Evolutionary conservation across 1,140 invertebrate genomes (phyloP), one percentile per base, ranked within the genome.

Genomic region (Drosophila teissieri): DNA sequence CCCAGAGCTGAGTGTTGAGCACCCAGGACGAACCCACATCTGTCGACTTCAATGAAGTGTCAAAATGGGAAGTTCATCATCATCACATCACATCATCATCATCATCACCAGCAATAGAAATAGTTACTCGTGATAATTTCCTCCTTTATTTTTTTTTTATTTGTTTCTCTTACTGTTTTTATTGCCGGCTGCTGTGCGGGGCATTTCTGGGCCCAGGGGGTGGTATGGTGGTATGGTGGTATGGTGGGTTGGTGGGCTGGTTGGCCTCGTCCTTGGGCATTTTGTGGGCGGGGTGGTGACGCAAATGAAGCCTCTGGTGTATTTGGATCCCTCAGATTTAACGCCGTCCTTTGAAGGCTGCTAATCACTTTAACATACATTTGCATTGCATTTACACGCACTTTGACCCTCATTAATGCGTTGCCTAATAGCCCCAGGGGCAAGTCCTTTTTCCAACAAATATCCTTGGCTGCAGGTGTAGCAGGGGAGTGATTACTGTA

Each of bases 331-430:
- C 65, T 70, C 73, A 58, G 73, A 64, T 63, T 78, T 73, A 57
- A 64, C 70, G 40, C 60, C 27, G 64, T 53, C 49, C 84, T 89
- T 89, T 89, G 84, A 89, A 89, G 83, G 73, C 68, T 77, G 90
- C 76, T 91, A 91, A 91, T 91, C 90, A 82, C 78, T 91, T 91
- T 91, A 91, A 88, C 90, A 91, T 91, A 90, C 77, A 91, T 90
- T 91, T 91, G 90, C 83, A 91, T 86, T 91, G 73, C 75, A 90
- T 90, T 91, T 91, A 91, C 86, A 82, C 85, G 83, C 70, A 64
- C 78, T 86, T 91, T 91, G 89, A 91, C 89, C 89, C 89, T 91
- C 84, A 91, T 91, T 91, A 89, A 76, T 77, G 62, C 49, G 55
- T 48, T 44, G 61, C 55, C 52, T 62, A 75, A 39, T 56, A 61